phyloP scores from a whole-genome alignment of 2,113 vertebrate genomes.

The Alouatta palliata region DNA sequence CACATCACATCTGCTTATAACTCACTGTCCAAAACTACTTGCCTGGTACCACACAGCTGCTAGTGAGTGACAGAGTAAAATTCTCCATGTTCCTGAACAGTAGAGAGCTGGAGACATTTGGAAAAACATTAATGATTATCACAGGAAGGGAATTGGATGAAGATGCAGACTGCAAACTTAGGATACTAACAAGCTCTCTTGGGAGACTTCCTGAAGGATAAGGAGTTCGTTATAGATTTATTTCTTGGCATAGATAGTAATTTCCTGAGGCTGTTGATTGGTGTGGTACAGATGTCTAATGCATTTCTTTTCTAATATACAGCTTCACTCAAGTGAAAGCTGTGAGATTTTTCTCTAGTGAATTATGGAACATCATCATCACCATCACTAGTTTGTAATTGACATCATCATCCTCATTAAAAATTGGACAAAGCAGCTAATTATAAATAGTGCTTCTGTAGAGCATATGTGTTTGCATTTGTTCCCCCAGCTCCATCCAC shows the following conservation, averaged over 20 bases:
- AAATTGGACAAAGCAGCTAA: neutral
- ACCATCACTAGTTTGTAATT: neutral
- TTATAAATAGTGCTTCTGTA: neutral
- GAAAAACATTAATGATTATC: neutral
- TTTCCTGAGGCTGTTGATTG: constrained; percentile 52
- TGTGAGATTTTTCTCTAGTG: constrained; percentile 51
- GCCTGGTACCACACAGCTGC: neutral
- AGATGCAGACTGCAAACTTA: neutral
- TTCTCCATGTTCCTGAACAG: neutral
- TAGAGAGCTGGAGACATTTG: neutral
- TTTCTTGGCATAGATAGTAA: constrained; percentile 55
- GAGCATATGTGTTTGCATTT: neutral
- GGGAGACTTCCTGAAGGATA: constrained; percentile 39
- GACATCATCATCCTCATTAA: neutral
- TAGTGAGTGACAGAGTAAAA: neutral
- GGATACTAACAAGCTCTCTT: neutral
- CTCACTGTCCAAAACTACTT: neutral
- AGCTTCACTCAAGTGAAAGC: constrained; percentile 46
- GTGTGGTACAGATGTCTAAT: constrained; percentile 57
- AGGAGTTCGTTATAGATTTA: constrained; percentile 52
- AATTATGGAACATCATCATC: neutral
- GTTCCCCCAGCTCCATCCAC: neutral
- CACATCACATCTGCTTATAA: neutral
- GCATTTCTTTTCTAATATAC: constrained; percentile 40
- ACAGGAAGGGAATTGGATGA: neutral